These are phyloP conservation scores for Eupeodes corollae DNA, from an alignment of 1,140 invertebrate species.

Conservation along the genomic window DNA sequence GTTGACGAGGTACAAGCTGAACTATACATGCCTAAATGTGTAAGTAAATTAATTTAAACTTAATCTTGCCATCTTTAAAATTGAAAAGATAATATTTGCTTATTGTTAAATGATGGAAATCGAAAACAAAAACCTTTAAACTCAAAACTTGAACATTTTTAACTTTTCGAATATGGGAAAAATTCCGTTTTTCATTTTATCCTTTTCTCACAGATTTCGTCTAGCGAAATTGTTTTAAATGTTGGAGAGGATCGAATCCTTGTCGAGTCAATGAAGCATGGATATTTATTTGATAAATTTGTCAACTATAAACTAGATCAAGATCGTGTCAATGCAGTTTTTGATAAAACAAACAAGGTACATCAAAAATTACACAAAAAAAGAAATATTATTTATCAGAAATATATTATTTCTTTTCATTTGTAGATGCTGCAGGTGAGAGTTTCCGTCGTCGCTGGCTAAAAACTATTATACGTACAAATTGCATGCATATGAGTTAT, in stretches of 20 bases:
- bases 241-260: conserved; percentile 61
- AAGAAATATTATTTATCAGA: neutral
- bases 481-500: no score
- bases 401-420: neutral
- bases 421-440: conserved; percentile 32
- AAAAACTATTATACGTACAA: no score
- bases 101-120: no score
- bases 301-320: conserved; percentile 49
- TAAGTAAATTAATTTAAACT: conserved; percentile 11
- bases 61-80: conserved; percentile 2
- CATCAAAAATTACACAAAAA: neutral
- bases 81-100: conserved; percentile 1
- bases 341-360: conserved; percentile 43
- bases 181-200: no score
- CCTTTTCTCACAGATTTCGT: conserved; percentile 42
- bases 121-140: no score
- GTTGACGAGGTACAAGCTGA: conserved; percentile 37
- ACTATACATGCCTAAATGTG: conserved; percentile 40
- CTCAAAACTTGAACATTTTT: no score
- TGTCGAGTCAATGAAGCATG: conserved; percentile 45
- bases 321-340: conserved; percentile 45
- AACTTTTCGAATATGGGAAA: no score
- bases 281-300: conserved; percentile 54
- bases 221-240: conserved; percentile 50
- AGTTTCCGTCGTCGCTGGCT: conserved; percentile 14